phyloP scores from a whole-genome alignment of 2,888 invertebrate species.

The Nomada fabriciana region DNA sequence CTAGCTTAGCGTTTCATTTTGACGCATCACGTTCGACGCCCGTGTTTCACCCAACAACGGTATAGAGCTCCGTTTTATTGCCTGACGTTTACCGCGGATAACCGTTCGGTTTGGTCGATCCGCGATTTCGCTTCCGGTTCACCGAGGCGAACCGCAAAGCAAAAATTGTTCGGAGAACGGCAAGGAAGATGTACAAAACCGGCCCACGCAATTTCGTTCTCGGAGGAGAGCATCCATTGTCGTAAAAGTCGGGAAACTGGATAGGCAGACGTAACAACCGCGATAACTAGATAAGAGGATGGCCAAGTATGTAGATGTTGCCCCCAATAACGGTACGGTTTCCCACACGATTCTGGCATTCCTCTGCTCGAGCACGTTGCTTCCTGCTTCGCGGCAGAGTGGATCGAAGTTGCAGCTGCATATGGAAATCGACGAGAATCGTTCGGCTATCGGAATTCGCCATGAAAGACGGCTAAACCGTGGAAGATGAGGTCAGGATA shows the following conservation, averaged over 20 bases:
- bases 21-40: too few species aligned
- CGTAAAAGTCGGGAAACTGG: constrained; percentile 51
- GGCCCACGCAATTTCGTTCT: constrained; percentile 52
- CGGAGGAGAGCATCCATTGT: constrained; percentile 35
- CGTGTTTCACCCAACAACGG: constrained; percentile 19
- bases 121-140: constrained; percentile 24
- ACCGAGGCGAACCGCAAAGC: background rate
- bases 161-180: constrained; percentile 18
- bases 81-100: constrained; percentile 8
- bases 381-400: constrained; percentile 39
- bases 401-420: constrained; percentile 32
- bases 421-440: constrained; percentile 55
- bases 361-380: constrained; percentile 46
- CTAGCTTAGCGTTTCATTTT: background rate
- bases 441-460: constrained; percentile 39
- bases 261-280: constrained; percentile 33
- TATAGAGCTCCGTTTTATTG: constrained; percentile 9
- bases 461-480: constrained; percentile 25
- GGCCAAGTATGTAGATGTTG: constrained; percentile 50
- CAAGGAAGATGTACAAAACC: constrained; percentile 19
- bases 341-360: constrained; percentile 74
- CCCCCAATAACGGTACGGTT: constrained; percentile 63
- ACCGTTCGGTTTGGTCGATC: constrained; percentile 32
- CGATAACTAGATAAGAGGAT: constrained; percentile 56
- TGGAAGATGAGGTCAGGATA: constrained; percentile 25